A percentile compares a stretch with the other conserved stretches of the same genome.
Evolutionary conservation across 2,888 invertebrate species (phyloP).

Genomic region (Macrosiphum euphorbiae): DNA sequence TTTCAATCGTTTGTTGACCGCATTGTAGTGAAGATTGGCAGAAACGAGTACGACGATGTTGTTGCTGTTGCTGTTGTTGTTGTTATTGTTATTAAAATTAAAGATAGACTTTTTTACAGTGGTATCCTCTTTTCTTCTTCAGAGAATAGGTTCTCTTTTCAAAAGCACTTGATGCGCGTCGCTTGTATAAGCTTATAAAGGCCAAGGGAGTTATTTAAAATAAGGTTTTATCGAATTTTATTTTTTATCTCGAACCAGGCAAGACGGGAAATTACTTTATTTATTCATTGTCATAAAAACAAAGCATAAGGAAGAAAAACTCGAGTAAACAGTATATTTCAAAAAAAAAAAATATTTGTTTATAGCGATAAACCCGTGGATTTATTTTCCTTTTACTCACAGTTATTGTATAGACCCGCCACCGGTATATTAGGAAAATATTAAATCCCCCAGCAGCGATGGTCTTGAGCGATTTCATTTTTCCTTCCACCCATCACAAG

Average conservation of each 20-base stretch:
- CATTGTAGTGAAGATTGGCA: neutral
- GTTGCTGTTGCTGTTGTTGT: neutral
- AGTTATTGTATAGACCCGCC: constrained; percentile 16
- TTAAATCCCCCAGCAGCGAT: neutral
- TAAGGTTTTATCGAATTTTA: constrained; percentile 52
- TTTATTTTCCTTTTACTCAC: constrained; percentile 36
- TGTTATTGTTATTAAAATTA: neutral
- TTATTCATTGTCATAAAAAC: constrained; percentile 58
- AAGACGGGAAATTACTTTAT: constrained; percentile 57
- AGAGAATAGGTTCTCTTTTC: constrained; percentile 8
- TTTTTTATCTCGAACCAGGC: constrained; percentile 30
- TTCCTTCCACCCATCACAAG: neutral
- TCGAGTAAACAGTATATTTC: constrained; percentile 23
- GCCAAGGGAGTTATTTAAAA: constrained; percentile 51
- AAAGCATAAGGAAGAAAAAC: constrained; percentile 14
- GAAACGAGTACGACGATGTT: neutral
- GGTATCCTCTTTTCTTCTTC: constrained; percentile 2
- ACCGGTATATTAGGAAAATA: constrained; percentile 41
- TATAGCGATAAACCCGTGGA: constrained; percentile 33
- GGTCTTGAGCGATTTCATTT: neutral
- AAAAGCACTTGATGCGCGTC: constrained; percentile 53
- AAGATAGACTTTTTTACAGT: neutral
- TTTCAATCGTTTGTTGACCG: neutral
- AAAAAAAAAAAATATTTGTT: constrained; percentile 47
- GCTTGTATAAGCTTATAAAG: constrained; percentile 38